A percentile compares a stretch with the other conserved stretches of the same genome.
phyloP scores from a whole-genome alignment of 2,797 vertebrate species.

The Bradypodion ventrale region DNA sequence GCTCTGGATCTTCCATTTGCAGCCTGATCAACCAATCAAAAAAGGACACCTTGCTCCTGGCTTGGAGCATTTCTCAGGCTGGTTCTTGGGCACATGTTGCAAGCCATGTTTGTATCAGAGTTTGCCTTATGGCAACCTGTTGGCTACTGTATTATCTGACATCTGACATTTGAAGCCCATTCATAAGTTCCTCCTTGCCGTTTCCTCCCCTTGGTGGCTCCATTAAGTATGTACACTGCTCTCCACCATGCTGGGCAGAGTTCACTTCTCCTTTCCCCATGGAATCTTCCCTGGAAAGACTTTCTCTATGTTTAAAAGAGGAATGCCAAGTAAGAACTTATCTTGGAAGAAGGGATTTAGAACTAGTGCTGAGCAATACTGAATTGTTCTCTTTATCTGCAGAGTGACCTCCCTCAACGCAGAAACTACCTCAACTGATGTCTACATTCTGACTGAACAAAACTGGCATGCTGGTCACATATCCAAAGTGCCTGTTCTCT shows the following conservation, averaged over 20 bases:
- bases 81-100: neutral
- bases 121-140: neutral
- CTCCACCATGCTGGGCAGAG: too few relatives aligned
- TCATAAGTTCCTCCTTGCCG: neutral
- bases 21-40: constrained; percentile 9
- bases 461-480: neutral
- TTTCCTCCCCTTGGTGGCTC: neutral
- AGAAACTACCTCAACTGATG: neutral
- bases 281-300: neutral
- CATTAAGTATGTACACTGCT: neutral
- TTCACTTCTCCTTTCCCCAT: neutral
- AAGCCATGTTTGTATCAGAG: neutral
- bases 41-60: constrained; percentile 3
- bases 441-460: neutral
- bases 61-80: constrained; percentile 6
- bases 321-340: neutral
- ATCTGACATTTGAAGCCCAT: neutral
- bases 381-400: neutral
- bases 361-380: neutral
- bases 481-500: too few relatives aligned
- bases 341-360: neutral
- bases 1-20: constrained; percentile 1
- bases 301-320: neutral
- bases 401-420: neutral
- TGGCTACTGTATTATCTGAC: neutral